Conservation (phyloP, 1,140 invertebrate species). For the Pogonomyrmex barbatus region DNA sequence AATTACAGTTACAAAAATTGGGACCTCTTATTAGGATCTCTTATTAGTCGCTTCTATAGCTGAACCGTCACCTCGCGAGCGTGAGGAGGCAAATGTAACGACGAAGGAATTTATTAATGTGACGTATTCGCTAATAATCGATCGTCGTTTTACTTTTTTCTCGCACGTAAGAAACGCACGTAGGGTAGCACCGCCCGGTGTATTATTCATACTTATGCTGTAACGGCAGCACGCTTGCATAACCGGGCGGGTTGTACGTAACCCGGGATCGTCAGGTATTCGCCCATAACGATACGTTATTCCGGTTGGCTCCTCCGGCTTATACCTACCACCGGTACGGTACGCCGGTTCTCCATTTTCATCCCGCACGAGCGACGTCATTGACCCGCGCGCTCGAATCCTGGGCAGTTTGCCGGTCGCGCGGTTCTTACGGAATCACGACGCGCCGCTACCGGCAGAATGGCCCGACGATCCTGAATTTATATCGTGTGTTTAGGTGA, state of each 20-base stretch:
- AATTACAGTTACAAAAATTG: background rate
- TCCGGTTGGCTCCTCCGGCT: slow-evolving; percentile 31
- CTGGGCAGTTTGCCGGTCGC: slow-evolving; percentile 67
- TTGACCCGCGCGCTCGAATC: slow-evolving; percentile 74
- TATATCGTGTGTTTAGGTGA: slow-evolving; percentile 85
- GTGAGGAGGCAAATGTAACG: background rate
- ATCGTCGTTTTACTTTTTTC: background rate
- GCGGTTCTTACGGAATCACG: slow-evolving; percentile 78
- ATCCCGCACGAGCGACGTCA: slow-evolving; percentile 66
- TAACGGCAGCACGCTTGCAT: slow-evolving; percentile 59
- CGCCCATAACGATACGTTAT: slow-evolving; percentile 71
- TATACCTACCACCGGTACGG: background rate
- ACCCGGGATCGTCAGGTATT: slow-evolving; percentile 44
- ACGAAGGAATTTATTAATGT: background rate
- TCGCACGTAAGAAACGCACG: slow-evolving; percentile 8
- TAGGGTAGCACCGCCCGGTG: slow-evolving; percentile 10
- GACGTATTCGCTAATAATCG: background rate
- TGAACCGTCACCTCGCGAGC: background rate
- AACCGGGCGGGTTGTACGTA: slow-evolving; percentile 32
- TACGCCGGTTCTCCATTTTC: slow-evolving; percentile 33
- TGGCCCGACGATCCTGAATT: slow-evolving; percentile 84
- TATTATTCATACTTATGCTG: slow-evolving; percentile 61
- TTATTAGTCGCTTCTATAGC: background rate
- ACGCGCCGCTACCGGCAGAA: slow-evolving; percentile 73
- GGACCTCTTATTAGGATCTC: background rate